Base-by-base conservation (phyloP, 2,113 vertebrate genomes). In the Rhea americana region DNA sequence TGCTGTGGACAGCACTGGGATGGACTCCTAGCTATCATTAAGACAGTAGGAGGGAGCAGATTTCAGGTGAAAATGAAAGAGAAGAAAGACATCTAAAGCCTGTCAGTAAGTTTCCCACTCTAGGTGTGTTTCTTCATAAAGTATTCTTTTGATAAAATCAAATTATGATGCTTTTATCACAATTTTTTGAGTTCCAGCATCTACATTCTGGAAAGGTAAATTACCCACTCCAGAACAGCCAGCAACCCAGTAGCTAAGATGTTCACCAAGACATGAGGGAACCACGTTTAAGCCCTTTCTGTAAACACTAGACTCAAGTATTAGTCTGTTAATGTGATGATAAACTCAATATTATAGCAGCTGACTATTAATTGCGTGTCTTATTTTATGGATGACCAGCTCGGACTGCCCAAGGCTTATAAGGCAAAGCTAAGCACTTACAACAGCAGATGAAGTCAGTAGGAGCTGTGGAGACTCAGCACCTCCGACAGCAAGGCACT, bases 381-480 rank as follows among this genome's bases (percentile, higher is more conserved):
- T 66, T 90, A 58, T 81, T 95, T 94, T 80, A 91, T 78, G 87
- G 82, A 82, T 90, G 90, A 72, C 56, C 66, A 78, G 35, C 39
- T 72, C 81, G 35, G 35, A 62, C 58, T 91, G 74, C 85, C 77
- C 80, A 93, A 61, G 85, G 83, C 80, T 91, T 82, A 17, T 3
- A 43, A 68, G 55, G 70, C 61, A 53, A 30, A 51, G 35, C 59
- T 32, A 19, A 78, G 20, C 82, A 35, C 45, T 93, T 87, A 79
- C 67, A 78, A 53, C 48, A n/a, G 80, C 83, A 91, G 87, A 56
- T 13, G 39, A 90, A 90, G 67, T 53, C 17, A 3, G 37, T 62
- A 73, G 78, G 66, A 82, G 66, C 88, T 4, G 14, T 62, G 74
- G 93, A 78, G 91, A 78, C 82, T 83, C 90, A 81, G 85, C 80